These are phyloP conservation scores for Grammomys surdaster DNA, from an alignment of 2,113 vertebrate genomes.

Conservation along the genomic window DNA sequence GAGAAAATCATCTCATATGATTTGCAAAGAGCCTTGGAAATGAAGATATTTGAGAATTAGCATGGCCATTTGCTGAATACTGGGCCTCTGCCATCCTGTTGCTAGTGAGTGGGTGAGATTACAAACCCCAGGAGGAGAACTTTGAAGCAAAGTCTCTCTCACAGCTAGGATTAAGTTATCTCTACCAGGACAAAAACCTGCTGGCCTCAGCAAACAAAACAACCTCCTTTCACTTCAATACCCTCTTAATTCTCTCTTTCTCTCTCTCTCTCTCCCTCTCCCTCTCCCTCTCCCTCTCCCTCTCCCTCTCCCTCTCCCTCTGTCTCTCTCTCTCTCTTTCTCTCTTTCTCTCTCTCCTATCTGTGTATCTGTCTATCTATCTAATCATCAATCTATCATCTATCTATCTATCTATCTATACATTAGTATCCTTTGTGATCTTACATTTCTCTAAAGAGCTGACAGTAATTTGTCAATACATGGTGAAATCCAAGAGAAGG, in stretches of 20 bases:
- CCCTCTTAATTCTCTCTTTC: not conserved
- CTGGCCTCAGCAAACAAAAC: not conserved
- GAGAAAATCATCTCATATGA: not conserved
- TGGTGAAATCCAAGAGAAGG: not conserved
- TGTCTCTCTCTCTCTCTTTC: too few species aligned
- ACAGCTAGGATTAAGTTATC: not conserved
- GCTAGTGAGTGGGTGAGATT: not conserved
- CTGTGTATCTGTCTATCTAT: too few species aligned
- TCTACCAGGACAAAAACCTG: too few species aligned
- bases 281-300: not conserved
- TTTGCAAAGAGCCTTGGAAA: not conserved
- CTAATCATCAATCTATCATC: not conserved
- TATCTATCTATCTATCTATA: not conserved
- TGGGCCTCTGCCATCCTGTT: fast-evolving
- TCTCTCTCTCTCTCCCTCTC: too few species aligned
- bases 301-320: not conserved
- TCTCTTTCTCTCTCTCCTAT: too few species aligned
- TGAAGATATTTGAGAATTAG: not conserved
- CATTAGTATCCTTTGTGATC: not conserved
- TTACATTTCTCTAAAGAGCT: not conserved
- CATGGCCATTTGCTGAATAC: not conserved
- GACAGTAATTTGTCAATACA: not conserved
- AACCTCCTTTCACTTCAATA: not conserved
- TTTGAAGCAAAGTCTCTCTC: not conserved
- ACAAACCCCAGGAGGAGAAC: not conserved